A percentile compares a stretch with the other conserved stretches of the same genome.
Conservation (phyloP, 2,113 vertebrate species). For the Chascanopsetta lugubris region DNA sequence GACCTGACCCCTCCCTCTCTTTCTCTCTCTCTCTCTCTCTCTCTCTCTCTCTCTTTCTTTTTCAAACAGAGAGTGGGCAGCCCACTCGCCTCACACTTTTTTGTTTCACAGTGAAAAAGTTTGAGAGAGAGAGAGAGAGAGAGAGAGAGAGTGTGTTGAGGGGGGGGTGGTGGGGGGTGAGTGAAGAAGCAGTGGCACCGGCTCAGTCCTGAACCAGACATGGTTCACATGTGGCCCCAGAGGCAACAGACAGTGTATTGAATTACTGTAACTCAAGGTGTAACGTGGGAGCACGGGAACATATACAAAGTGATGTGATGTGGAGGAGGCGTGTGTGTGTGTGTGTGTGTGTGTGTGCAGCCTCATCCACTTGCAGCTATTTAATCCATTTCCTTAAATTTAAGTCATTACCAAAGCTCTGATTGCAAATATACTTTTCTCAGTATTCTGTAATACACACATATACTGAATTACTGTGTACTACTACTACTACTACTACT, state of each 20-base stretch:
- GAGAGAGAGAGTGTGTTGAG: too few species aligned
- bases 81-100: conserved; percentile 49
- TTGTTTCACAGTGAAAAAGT: conserved; percentile 51
- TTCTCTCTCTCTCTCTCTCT: too few species aligned
- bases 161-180: too few species aligned
- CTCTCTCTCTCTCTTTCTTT: conserved; percentile 48
- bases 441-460: too few species aligned
- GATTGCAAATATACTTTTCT: too few species aligned
- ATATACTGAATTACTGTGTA: too few species aligned
- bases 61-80: conserved; percentile 52
- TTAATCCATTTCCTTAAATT: conserved; percentile 31
- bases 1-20: too few species aligned
- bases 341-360: conserved; percentile 30
- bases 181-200: conserved; percentile 50
- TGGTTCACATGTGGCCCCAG: conserved; percentile 62
- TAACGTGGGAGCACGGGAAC: conserved; percentile 51
- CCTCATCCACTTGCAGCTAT: conserved; percentile 29
- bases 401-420: too few species aligned
- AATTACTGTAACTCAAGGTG: conserved; percentile 75
- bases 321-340: too few species aligned
- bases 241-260: conserved; percentile 67
- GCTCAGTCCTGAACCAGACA: conserved; percentile 57
- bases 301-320: conserved; percentile 36
- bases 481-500: too few species aligned
- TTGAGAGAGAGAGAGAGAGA: conserved; percentile 55